Conservation (phyloP, 92 coral and sea anemone genomes). For the Metridium senile region DNA sequence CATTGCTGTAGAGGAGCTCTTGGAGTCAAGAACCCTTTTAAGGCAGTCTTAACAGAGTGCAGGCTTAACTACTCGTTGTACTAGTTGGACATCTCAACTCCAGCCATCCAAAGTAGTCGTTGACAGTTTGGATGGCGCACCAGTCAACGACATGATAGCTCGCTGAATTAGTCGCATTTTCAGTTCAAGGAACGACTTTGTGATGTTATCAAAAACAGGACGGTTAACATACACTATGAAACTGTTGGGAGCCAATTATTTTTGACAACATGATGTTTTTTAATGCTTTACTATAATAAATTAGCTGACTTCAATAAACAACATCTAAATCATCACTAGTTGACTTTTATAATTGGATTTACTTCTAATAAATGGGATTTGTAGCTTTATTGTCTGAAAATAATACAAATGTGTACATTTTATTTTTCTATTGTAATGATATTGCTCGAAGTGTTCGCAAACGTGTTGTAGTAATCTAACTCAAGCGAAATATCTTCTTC, state of each 20-base stretch:
- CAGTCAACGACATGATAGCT: slow-evolving; percentile 37
- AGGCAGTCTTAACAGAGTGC: slow-evolving; percentile 14
- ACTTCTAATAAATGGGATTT: background rate
- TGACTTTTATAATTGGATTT: background rate
- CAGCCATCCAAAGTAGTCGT: slow-evolving; percentile 52
- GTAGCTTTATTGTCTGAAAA: background rate
- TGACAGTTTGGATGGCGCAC: slow-evolving; percentile 50
- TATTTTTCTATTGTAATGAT: too few species aligned
- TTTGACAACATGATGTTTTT: background rate
- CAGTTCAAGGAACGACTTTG: slow-evolving; percentile 32
- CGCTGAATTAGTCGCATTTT: slow-evolving; percentile 36
- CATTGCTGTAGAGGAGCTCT: slow-evolving; percentile 14
- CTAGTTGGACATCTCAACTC: slow-evolving; percentile 11
- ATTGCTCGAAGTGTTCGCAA: background rate
- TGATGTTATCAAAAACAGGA: slow-evolving; percentile 21
- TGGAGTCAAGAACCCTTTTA: slow-evolving; percentile 36
- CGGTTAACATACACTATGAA: slow-evolving; percentile 1
- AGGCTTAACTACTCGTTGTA: background rate
- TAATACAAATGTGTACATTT: background rate
- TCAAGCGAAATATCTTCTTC: background rate
- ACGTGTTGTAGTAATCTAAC: background rate
- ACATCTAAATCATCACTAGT: background rate
- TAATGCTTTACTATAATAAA: slow-evolving; percentile 1
- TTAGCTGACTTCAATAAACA: slow-evolving; percentile 3
- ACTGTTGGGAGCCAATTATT: background rate